These are phyloP conservation scores for Coptotermes formosanus DNA, from an alignment of 1,140 invertebrate genomes.

Conservation along the genomic window DNA sequence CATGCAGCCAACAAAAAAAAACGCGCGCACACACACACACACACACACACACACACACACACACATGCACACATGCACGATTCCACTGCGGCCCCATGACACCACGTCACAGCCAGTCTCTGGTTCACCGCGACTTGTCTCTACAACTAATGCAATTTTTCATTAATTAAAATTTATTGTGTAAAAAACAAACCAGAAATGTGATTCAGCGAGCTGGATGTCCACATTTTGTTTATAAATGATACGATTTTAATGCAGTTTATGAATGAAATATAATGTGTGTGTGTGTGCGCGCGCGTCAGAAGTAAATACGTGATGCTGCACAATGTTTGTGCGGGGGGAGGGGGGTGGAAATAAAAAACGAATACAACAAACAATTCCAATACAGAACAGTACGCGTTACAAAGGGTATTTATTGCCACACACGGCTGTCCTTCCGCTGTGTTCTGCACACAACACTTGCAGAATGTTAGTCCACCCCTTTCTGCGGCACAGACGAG, in stretches of 20 bases:
- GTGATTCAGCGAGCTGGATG: not conserved
- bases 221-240: not conserved
- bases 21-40: not conserved
- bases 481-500: no score
- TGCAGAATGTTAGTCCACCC: no score
- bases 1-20: not conserved
- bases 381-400: no score
- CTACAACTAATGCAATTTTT: not conserved
- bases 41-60: no score
- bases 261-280: not conserved
- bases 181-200: not conserved
- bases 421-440: no score
- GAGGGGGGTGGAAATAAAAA: no score
- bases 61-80: not conserved
- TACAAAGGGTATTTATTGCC: no score
- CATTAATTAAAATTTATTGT: conserved; percentile 18
- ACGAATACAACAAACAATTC: no score
- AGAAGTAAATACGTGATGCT: not conserved
- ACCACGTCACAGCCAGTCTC: not conserved
- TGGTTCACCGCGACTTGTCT: not conserved
- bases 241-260: conserved; percentile 1
- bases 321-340: not conserved
- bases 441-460: no score
- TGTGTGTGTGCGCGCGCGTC: not conserved
- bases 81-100: not conserved